Percentiles rank a stretch among this genome's conserved stretches.
These are phyloP conservation scores for Cephus pygmeus DNA, from an alignment of 2,888 invertebrate genomes.

Conservation along the genomic window DNA sequence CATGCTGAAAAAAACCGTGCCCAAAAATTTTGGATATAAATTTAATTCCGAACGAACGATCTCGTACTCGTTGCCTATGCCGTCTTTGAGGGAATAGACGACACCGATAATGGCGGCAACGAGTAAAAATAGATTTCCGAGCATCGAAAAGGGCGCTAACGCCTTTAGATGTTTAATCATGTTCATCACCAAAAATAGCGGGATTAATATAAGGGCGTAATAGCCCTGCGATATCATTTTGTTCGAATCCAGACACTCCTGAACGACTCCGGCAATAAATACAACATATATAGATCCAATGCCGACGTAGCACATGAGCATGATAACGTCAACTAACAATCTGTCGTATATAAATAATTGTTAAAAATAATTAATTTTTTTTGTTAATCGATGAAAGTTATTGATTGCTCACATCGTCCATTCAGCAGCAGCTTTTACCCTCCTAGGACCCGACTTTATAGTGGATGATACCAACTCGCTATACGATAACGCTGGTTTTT, in stretches of 20 bases:
- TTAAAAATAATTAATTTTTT: neutral
- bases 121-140: conserved; percentile 38
- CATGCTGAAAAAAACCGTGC: conserved; percentile 45
- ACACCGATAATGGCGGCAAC: conserved; percentile 36
- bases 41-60: conserved; percentile 29
- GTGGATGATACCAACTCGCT: conserved; percentile 38
- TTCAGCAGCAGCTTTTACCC: neutral
- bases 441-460: conserved; percentile 28
- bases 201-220: conserved; percentile 41
- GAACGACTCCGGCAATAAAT: conserved; percentile 41
- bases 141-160: conserved; percentile 37
- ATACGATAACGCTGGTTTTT: conserved; percentile 36
- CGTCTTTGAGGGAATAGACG: conserved; percentile 38
- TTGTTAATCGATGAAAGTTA: neutral
- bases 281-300: conserved; percentile 46
- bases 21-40: conserved; percentile 45
- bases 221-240: conserved; percentile 31
- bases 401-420: neutral
- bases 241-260: conserved; percentile 36
- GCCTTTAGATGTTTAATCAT: conserved; percentile 34
- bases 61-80: conserved; percentile 34
- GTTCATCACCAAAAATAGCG: conserved; percentile 41
- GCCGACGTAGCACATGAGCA: conserved; percentile 44
- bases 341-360: conserved; percentile 17
- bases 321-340: conserved; percentile 32